Base-by-base conservation (phyloP, 2,888 invertebrate species). In the Teleiodes luculella region DNA sequence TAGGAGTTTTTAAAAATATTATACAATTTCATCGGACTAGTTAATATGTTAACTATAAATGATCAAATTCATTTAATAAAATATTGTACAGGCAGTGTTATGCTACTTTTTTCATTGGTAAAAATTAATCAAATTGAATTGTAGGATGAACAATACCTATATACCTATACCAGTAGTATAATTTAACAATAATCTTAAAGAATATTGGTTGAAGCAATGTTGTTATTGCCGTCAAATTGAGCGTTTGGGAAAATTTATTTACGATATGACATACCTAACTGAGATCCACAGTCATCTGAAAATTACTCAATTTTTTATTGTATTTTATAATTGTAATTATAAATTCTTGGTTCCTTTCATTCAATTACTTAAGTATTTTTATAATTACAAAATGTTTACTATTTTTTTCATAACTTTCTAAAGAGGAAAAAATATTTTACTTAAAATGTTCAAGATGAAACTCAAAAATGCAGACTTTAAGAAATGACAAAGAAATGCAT, bases 281-380 rank as follows among this genome's bases (percentile, higher is more conserved):
- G 88, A 88, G 87, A 87, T 87, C 86, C 81, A 86, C 87, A 89
- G 86, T 86, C 88, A 86, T 76, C 77, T 86, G 84, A 81, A 85
- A 80, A 75, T 86, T 86, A 86, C 85, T 85, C 80, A 84, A 86
- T 73, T 74, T 55, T 54, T 41, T 13, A 33, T 31, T 39, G 2
- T 39, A n/a, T 39, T 13, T 30, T 10, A 14, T 18, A 39, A 37
- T 36, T 13, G 3, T 6, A 24, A 6, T 43, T 13, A 13, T 3
- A n/a, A n/a, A n/a, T n/a, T n/a, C n/a, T n/a, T n/a, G n/a, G n/a
- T 8, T 13, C 28, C 28, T 24, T 18, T 24, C 20, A 28, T 43
- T 43, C 7, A 3, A 37, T 6, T 5, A 8, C 6, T 28, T 43
- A 13, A 10, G 24, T 8, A 13, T 43, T 43, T 43, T 28, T 11